Percentiles rank a stretch among this genome's conserved stretches.
Evolutionary conservation across 2,113 vertebrate species (phyloP).

Genomic region (Chlamydotis undulata): DNA sequence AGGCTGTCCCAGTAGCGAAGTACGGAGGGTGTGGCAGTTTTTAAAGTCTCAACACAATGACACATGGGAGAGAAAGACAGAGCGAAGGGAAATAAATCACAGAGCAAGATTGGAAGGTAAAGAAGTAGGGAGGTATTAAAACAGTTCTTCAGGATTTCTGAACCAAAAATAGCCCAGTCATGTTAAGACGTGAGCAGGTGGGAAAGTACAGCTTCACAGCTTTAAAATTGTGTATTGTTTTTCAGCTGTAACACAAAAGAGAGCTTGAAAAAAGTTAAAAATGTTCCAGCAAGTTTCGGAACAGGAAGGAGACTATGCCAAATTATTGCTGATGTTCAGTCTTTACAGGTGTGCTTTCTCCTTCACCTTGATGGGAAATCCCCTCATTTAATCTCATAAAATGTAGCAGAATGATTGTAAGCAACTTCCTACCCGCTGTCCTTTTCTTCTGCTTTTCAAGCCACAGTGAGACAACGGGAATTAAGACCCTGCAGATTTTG

Average conservation of each 20-base stretch:
- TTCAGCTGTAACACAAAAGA: constrained; percentile 64
- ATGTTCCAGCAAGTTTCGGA: constrained; percentile 70
- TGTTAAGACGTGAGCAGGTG: constrained; percentile 72
- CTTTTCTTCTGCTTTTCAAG: neutral
- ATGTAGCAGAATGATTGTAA: neutral
- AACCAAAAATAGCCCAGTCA: constrained; percentile 62
- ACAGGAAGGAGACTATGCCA: constrained; percentile 76
- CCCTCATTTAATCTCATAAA: constrained; percentile 34
- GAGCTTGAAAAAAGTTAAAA: constrained; percentile 53
- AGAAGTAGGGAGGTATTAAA: constrained; percentile 7
- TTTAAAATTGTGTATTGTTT: constrained; percentile 65
- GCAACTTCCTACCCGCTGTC: neutral
- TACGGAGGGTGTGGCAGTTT: constrained; percentile 6
- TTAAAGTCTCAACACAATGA: constrained; percentile 19
- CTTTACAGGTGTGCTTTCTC: constrained; percentile 71
- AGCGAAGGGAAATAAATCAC: constrained; percentile 58
- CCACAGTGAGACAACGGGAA: neutral
- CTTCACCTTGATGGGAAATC: constrained; percentile 68
- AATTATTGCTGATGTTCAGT: constrained; percentile 59
- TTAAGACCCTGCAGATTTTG: neutral
- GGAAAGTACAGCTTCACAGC: constrained; percentile 66
- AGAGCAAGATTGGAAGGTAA: constrained; percentile 19
- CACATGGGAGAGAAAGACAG: constrained; percentile 13
- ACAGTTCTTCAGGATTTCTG: constrained; percentile 19
- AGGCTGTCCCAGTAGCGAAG: constrained; percentile 41